Evolutionary conservation across 2,113 vertebrate genomes (phyloP).

Genomic region (Hirundichthys speculiger): DNA sequence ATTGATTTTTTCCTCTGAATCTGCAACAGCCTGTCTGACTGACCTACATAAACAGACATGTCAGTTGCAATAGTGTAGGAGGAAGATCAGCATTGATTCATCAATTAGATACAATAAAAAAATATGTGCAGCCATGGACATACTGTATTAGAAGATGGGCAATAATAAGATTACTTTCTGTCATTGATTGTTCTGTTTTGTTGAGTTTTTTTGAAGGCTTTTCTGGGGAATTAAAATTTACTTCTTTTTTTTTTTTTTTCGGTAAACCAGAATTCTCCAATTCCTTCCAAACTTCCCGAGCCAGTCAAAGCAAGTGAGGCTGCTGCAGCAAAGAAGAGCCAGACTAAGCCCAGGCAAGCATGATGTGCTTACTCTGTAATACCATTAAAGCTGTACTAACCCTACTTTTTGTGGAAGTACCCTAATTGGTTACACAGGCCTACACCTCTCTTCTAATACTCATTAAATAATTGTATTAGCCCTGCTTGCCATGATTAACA

Average conservation of each 20-base stretch:
- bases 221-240: background rate
- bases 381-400: conserved; percentile 31
- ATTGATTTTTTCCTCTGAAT: conserved; percentile 29
- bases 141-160: background rate
- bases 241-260: conserved; percentile 8
- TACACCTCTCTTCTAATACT: conserved; percentile 20
- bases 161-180: background rate
- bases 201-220: background rate
- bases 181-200: conserved; percentile 3
- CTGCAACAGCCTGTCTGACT: conserved; percentile 6
- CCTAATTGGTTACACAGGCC: conserved; percentile 23
- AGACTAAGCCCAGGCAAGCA: conserved; percentile 91
- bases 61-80: conserved; percentile 17
- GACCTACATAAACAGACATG: conserved; percentile 10
- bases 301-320: conserved; percentile 96
- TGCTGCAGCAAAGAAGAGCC: conserved; percentile 95
- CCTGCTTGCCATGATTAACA: conserved; percentile 42
- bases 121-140: background rate
- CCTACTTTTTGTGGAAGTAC: conserved; percentile 24
- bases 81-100: conserved; percentile 17
- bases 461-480: conserved; percentile 44
- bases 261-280: conserved; percentile 86
- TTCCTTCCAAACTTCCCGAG: conserved; percentile 94
- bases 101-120: conserved; percentile 5
- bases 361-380: conserved; percentile 25